A percentile compares a stretch with the other conserved stretches of the same genome.
Evolutionary conservation across 2,797 vertebrate genomes (phyloP).

Genomic region (Silurus aristotelis): DNA sequence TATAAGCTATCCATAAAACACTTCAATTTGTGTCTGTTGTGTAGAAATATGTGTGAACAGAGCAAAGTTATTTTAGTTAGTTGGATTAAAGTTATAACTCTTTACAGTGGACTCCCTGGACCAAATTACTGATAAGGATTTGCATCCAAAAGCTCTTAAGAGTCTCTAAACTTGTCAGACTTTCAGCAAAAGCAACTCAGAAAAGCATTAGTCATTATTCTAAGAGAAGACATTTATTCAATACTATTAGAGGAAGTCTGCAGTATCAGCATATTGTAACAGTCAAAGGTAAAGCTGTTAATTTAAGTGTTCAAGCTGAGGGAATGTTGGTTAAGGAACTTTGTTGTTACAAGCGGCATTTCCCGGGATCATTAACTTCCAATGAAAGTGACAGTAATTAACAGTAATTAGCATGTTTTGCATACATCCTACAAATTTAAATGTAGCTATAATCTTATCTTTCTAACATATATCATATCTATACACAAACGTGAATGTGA

Average conservation of each 20-base stretch:
- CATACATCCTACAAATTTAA: not conserved
- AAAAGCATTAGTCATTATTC: no score
- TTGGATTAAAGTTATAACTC: not conserved
- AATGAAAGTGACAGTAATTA: not conserved
- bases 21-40: not conserved
- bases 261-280: not conserved
- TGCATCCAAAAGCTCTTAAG: not conserved
- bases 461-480: no score
- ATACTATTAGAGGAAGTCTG: not conserved
- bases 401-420: not conserved
- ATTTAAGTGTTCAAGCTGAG: not conserved
- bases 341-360: not conserved
- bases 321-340: not conserved
- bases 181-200: not conserved
- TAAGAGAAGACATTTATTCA: not conserved
- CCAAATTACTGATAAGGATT: not conserved
- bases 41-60: not conserved
- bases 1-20: not conserved
- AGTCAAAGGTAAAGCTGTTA: not conserved
- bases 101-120: not conserved
- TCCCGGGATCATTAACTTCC: not conserved
- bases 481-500: no score
- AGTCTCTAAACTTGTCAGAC: not conserved
- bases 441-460: not conserved
- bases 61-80: not conserved